Conservation (phyloP, 2,113 vertebrate species). For the Motacilla tschutschensis region DNA sequence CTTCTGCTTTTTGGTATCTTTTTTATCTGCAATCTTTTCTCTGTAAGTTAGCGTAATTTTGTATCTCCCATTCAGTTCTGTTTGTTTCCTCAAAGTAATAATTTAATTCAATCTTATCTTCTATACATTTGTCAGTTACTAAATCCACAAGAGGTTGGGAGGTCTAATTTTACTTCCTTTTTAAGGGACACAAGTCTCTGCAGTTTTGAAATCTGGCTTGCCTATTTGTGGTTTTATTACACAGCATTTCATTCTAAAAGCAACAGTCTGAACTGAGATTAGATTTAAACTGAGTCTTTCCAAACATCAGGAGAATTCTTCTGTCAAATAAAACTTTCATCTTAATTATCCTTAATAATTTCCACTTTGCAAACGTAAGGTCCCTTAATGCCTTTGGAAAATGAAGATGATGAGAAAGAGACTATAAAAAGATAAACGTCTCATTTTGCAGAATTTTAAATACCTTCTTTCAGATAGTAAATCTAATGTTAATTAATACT, state of each 20-base stretch:
- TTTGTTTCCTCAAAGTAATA: neutral
- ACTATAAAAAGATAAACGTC: slow-evolving; percentile 24
- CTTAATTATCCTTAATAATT: slow-evolving; percentile 60
- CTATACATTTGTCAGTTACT: neutral
- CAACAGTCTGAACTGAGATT: slow-evolving; percentile 12
- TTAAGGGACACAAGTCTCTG: neutral
- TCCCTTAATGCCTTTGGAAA: slow-evolving; percentile 52
- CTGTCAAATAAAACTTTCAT: slow-evolving; percentile 39
- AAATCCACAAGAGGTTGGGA: neutral
- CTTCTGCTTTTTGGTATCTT: neutral
- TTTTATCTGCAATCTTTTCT: neutral
- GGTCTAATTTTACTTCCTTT: neutral
- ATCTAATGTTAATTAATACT: slow-evolving; percentile 55
- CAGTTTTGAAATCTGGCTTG: neutral
- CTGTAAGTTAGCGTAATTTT: neutral
- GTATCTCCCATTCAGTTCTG: neutral
- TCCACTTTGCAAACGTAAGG: slow-evolving; percentile 53
- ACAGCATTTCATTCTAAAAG: neutral
- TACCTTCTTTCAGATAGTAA: slow-evolving; percentile 24
- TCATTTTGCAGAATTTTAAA: slow-evolving; percentile 55
- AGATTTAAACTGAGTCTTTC: slow-evolving; percentile 45
- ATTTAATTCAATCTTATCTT: neutral
- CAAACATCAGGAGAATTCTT: slow-evolving; percentile 46
- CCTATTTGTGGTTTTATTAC: slow-evolving; percentile 17
- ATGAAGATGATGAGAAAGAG: slow-evolving; percentile 39